Conservation (phyloP, 30 jellyfish, hydroid and myxozoan species). For the Catostylus mosaicus region DNA sequence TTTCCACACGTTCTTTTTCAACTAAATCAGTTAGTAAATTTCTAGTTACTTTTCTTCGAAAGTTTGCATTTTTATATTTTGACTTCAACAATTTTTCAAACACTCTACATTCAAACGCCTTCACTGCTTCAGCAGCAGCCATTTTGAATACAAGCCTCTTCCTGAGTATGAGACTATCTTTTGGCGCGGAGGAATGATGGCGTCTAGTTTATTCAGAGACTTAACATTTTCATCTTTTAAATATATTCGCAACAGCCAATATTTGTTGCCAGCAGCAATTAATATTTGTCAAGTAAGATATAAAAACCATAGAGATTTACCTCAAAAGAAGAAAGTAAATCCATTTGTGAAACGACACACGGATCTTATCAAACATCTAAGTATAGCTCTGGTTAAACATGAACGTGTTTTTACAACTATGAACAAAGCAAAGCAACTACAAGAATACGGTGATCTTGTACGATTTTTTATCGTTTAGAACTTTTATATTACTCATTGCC, state of each 20-base stretch:
- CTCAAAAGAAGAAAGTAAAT: conserved; percentile 57
- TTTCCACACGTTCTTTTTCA: conserved; percentile 80
- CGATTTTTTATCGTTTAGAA: conserved; percentile 8
- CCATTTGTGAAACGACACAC: conserved; percentile 84
- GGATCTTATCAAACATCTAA: conserved; percentile 85
- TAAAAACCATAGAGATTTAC: conserved; percentile 32
- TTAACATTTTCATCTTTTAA: not conserved
- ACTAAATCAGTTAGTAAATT: conserved; percentile 70
- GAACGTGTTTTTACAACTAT: conserved; percentile 84
- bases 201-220: conserved; percentile 1
- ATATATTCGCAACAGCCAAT: not conserved
- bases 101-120: conserved; percentile 60
- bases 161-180: not conserved
- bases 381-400: conserved; percentile 88
- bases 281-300: conserved; percentile 38
- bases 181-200: conserved; percentile 5
- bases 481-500: not conserved
- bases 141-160: conserved; percentile 4
- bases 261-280: not conserved
- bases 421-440: conserved; percentile 73
- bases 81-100: conserved; percentile 78
- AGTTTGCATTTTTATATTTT: conserved; percentile 41
- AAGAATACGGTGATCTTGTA: conserved; percentile 91
- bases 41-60: conserved; percentile 62
- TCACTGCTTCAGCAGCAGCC: conserved; percentile 68